Evolutionary conservation across 2,113 vertebrate species (phyloP).

Genomic region (Atherinomorus stipes): DNA sequence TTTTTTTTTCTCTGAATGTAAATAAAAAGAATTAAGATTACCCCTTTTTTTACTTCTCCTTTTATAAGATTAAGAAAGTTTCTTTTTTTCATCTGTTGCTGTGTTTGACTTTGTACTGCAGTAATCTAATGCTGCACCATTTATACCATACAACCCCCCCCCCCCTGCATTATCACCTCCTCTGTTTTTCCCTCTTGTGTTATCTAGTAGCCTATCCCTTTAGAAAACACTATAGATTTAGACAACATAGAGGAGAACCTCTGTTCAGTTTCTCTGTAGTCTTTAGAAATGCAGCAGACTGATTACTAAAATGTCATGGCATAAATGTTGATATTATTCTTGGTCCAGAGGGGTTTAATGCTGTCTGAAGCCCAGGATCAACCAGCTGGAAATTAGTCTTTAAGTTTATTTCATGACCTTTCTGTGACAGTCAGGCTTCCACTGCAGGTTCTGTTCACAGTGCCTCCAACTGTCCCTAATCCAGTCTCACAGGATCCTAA

Average conservation of each 20-base stretch:
- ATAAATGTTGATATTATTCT: constrained; percentile 35
- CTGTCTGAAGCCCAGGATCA: constrained; percentile 1
- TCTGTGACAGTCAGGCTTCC: background rate
- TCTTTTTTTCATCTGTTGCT: constrained; percentile 44
- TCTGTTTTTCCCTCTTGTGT: constrained; percentile 41
- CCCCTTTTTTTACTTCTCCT: constrained; percentile 67
- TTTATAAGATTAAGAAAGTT: constrained; percentile 65
- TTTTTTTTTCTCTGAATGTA: constrained; percentile 79
- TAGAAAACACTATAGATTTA: too few relatives aligned
- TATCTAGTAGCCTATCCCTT: constrained; percentile 32
- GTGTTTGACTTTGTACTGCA: constrained; percentile 49
- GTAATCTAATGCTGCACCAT: constrained; percentile 20
- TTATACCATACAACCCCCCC: constrained; percentile 31
- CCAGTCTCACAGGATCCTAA: background rate
- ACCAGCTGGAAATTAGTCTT: background rate
- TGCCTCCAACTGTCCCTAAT: background rate
- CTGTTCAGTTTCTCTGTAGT: constrained; percentile 29
- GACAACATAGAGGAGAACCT: constrained; percentile 38
- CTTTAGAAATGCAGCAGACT: constrained; percentile 48
- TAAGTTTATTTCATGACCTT: constrained; percentile 30
- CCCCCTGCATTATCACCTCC: background rate
- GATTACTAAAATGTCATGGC: constrained; percentile 38
- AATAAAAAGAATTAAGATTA: constrained; percentile 75
- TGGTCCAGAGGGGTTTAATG: constrained; percentile 6
- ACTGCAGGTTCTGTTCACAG: background rate